These are phyloP conservation scores for Bothrops jararaca DNA, from an alignment of 2,113 vertebrate genomes.

Conservation along the genomic window DNA sequence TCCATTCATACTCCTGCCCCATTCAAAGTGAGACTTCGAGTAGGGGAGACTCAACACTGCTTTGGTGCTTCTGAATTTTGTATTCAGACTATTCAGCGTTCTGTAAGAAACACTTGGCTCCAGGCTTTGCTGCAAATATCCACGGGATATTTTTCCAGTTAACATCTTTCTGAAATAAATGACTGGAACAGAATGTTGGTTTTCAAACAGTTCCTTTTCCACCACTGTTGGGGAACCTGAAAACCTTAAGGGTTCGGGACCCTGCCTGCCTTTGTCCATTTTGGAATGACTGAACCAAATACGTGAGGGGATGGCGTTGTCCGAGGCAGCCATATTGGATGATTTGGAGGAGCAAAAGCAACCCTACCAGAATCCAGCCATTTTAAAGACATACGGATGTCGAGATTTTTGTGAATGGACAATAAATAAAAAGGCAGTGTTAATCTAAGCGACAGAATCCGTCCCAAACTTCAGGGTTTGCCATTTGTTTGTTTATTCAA, in stretches of 20 bases:
- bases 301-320: background rate
- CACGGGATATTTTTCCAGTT: background rate
- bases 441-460: background rate
- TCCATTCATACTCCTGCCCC: too few relatives aligned
- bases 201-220: background rate
- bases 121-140: background rate
- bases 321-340: background rate
- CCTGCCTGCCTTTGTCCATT: background rate
- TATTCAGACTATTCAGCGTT: background rate
- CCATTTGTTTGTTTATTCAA: background rate
- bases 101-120: background rate
- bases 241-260: background rate
- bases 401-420: background rate
- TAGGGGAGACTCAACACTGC: background rate
- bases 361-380: background rate
- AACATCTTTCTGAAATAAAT: background rate
- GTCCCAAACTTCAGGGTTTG: background rate
- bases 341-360: background rate
- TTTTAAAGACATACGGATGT: background rate
- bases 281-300: too few relatives aligned
- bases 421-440: background rate
- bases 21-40: background rate
- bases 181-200: background rate
- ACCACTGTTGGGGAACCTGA: background rate
- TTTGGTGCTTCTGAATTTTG: background rate